Evolutionary conservation across 2,797 vertebrate species (phyloP), one percentile per base, ranked within the genome.

Genomic region (Prunella strophiata): DNA sequence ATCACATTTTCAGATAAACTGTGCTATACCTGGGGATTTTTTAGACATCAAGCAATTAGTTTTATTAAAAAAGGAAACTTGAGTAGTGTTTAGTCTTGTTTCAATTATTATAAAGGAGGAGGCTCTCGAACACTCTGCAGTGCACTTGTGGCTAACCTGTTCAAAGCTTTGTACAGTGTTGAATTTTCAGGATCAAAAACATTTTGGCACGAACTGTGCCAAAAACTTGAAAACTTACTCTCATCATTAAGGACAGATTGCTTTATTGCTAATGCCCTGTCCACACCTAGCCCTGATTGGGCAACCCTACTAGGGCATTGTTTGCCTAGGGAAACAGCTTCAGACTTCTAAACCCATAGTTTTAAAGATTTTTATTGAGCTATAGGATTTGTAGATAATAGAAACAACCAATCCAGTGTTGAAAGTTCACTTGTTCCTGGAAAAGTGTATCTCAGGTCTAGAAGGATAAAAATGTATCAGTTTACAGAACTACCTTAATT

Each of bases 41-140:
- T 74, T 67, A 71, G 91, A 26, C 22, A 20, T 50, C 16, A 32
- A 36, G 26, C 58, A 77, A 76, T 88, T 89, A 48, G 47, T 76
- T 94, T 82, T 76, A 80, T 80, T 94, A 52, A 88, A 59, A 48
- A 63, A 52, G 65, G 72, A 94, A 85, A 63, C 40, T 70, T 74
- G 85, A 57, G 23, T 3, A 5, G 29, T 67, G 36, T 80, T 93
- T 63, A 67, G n/a, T 85, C 68, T 95, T 20, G 26, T 47, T 76
- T 48, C 75, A 89, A 15, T 91, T 94, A 77, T 36, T 85, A 18
- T 42, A 42, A 2, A 79, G 32, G 17, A 68, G 75, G 32, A 57
- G 54, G 26, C 27, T 91, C 43, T 93, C 0, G 1, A 77, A 50
- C 2, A 13, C 13, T 84, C 27, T 38, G 29, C 66, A 57, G 42